A percentile compares a stretch with the other conserved stretches of the same genome.
Conservation (phyloP, 1,140 invertebrate genomes). For the Bradysia coprophila region DNA sequence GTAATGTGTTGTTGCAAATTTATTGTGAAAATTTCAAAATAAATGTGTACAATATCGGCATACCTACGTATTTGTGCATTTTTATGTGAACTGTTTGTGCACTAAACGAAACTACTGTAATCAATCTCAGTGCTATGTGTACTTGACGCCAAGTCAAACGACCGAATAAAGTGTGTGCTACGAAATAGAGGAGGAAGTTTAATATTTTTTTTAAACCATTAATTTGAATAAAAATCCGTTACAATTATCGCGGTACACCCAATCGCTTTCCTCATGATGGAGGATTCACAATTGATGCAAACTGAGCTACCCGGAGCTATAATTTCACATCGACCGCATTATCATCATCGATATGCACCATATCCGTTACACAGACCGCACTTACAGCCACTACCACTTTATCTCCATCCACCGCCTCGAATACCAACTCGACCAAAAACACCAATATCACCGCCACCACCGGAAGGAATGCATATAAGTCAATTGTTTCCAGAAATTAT, state of each 20-base stretch:
- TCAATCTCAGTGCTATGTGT: too few species aligned
- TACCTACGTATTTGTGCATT: too few species aligned
- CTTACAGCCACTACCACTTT: conserved; percentile 21
- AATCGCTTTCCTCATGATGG: conserved; percentile 2
- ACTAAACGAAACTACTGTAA: too few species aligned
- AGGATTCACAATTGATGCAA: conserved; percentile 1
- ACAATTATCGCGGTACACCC: conserved; percentile 1
- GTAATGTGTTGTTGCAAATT: too few species aligned
- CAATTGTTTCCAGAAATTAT: conserved; percentile 82
- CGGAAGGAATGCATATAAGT: conserved; percentile 58
- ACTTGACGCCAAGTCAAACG: too few species aligned
- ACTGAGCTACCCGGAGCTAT: background rate
- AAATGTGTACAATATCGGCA: too few species aligned
- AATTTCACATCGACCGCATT: conserved; percentile 1
- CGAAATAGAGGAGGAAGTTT: too few species aligned
- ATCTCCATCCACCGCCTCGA: conserved; percentile 18
- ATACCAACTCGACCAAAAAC: conserved; percentile 26
- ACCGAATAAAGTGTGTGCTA: too few species aligned
- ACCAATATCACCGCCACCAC: conserved; percentile 14
- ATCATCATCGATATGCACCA: conserved; percentile 23
- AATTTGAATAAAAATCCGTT: background rate
- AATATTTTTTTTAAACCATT: too few species aligned
- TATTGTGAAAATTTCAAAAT: too few species aligned
- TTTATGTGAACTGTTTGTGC: too few species aligned
- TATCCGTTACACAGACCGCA: conserved; percentile 34